These are phyloP conservation scores for Pocillopora grandis DNA, from an alignment of 92 coral and sea anemone genomes.

Conservation along the genomic window DNA sequence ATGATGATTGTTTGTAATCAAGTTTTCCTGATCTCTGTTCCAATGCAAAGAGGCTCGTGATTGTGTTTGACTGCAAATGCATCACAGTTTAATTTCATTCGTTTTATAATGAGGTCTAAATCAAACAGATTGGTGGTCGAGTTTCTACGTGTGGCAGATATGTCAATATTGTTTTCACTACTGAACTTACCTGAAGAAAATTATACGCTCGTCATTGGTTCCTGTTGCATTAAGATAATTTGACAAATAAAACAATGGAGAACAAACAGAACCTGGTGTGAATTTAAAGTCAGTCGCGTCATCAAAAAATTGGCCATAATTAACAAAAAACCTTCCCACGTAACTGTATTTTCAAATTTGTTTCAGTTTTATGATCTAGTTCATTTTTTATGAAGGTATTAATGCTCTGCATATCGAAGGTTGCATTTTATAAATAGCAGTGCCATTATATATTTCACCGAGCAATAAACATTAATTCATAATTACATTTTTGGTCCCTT, in stretches of 20 bases:
- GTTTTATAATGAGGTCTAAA: neutral
- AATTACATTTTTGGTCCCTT: neutral
- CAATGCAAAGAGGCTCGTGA: no score
- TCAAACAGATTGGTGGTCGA: neutral
- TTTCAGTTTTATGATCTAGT: neutral
- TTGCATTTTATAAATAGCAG: no score
- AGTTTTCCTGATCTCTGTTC: no score
- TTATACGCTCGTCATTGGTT: neutral
- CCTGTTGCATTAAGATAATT: neutral
- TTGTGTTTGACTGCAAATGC: no score
- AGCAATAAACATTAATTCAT: no score
- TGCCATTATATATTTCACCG: no score
- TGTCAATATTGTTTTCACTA: neutral
- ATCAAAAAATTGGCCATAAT: neutral
- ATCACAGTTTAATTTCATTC: neutral
- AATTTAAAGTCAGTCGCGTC: neutral
- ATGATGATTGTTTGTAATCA: no score
- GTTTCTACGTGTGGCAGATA: neutral
- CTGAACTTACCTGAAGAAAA: neutral
- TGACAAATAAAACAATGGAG: neutral
- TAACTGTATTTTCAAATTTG: neutral
- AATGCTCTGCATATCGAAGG: no score
- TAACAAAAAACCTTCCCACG: neutral
- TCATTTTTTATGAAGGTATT: neutral
- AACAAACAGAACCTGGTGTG: constrained; percentile 3